Percentiles rank a stretch among this genome's conserved stretches.
Evolutionary conservation across 1,140 invertebrate species (phyloP).

Genomic region (Metaphire vulgaris): DNA sequence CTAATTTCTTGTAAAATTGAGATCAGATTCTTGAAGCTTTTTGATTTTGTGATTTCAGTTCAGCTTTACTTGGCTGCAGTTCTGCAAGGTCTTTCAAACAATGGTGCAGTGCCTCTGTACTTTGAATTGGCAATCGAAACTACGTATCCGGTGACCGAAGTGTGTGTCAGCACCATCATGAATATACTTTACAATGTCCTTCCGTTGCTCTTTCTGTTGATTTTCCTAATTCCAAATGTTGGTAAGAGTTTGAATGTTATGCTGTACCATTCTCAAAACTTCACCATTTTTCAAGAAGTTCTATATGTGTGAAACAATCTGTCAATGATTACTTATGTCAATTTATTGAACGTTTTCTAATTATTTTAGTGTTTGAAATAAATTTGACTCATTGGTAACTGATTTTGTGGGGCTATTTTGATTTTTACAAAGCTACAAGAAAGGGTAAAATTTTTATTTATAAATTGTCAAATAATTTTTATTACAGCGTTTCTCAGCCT

Average conservation of each 20-base stretch:
- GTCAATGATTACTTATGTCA: not conserved
- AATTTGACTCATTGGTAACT: not conserved
- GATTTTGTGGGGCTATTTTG: not conserved
- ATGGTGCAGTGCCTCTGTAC: slow-evolving; percentile 53
- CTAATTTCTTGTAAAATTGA: too few relatives aligned
- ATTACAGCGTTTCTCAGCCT: too few relatives aligned
- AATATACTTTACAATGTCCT: slow-evolving; percentile 52
- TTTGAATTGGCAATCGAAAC: slow-evolving; percentile 55
- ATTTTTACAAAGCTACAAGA: not conserved
- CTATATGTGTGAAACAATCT: not conserved
- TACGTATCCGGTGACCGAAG: slow-evolving; percentile 55
- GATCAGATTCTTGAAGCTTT: too few relatives aligned
- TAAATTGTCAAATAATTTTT: too few relatives aligned
- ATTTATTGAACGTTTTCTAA: not conserved
- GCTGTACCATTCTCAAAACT: not conserved
- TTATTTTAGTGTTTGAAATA: slow-evolving; percentile 10
- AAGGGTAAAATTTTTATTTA: too few relatives aligned
- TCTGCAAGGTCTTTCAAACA: slow-evolving; percentile 47
- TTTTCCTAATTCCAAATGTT: slow-evolving; percentile 50
- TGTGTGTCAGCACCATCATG: slow-evolving; percentile 53
- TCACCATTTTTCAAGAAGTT: not conserved
- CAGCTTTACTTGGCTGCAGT: slow-evolving; percentile 40
- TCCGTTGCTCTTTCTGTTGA: slow-evolving; percentile 48
- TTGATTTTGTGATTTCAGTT: too few relatives aligned
- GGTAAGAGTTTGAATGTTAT: slow-evolving; percentile 29